Base-by-base conservation (phyloP, 2,888 invertebrate genomes). In the Cryptus armator region DNA sequence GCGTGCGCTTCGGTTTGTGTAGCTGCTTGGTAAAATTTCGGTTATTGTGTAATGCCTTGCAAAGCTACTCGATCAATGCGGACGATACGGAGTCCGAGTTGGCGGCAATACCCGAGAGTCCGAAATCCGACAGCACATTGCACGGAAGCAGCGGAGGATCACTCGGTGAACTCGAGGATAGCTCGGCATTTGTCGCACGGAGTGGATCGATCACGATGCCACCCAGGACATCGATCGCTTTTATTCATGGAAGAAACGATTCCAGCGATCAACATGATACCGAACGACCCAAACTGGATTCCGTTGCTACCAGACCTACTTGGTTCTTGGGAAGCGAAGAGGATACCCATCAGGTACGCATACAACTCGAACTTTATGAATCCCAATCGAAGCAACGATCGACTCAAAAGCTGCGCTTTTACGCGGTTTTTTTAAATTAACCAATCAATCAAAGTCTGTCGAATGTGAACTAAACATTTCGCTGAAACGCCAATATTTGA, bases 51-150 rank as follows among this genome's bases (percentile, higher is more conserved):
- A 89, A 90, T 90, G 89, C 88, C 86, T 89, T 84, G 89, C 88
- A 87, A 90, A 93, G 93, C 89, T 91, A 91, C 88, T 91, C 92
- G 82, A 91, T 96, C 86, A 97, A 97, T 92, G 97, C 96, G 86
- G 98, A 98, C 93, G 98, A 98, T 87, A 97, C 97, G 2, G 98
- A 98, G 94, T 97, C 97, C 76, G 98, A 98, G 93, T 94, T 98
- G 89, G 97, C 97, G 83, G 98, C 97, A 80, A 98, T 98, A 91
- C 98, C 98, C 14, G 98, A 98, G 94, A 98, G 97, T 92, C 97
- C 98, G 94, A 96, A 97, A 91, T 98, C 97, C 16, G 97, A 97
- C 91, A 97, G 97, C 90, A 97, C 97, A 1, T 95, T 97, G 19
- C 97, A 97, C 90, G 97, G 97, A 81, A 97, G 97, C 90, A 92